These are phyloP conservation scores for Cephus runcator DNA, from an alignment of 2,888 invertebrate genomes.

Conservation along the genomic window DNA sequence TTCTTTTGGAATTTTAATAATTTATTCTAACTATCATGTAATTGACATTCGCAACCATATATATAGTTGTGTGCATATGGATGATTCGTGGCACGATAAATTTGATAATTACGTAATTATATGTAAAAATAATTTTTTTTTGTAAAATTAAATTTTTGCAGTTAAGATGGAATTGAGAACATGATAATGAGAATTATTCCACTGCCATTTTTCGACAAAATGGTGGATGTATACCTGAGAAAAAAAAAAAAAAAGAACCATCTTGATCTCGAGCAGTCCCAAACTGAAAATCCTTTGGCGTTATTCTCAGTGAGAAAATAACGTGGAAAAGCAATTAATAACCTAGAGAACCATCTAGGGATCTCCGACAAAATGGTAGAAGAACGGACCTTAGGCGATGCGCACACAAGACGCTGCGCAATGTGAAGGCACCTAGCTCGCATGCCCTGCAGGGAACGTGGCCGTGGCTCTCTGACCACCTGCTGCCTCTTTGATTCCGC, in stretches of 20 bases:
- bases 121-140: background rate
- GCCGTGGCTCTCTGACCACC: slow-evolving; percentile 54
- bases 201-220: slow-evolving; percentile 30
- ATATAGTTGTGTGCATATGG: background rate
- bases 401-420: background rate
- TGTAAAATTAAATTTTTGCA: background rate
- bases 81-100: background rate
- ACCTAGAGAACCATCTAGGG: slow-evolving; percentile 18
- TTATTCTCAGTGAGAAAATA: slow-evolving; percentile 32
- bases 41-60: background rate
- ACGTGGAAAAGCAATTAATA: slow-evolving; percentile 51
- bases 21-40: background rate
- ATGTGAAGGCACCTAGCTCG: slow-evolving; percentile 29
- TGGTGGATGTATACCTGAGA: slow-evolving; percentile 18
- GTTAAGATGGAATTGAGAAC: background rate
- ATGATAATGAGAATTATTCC: slow-evolving; percentile 28
- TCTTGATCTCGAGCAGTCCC: background rate
- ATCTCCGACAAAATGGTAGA: slow-evolving; percentile 19
- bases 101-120: background rate
- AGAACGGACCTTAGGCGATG: slow-evolving; percentile 10
- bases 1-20: background rate
- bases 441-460: slow-evolving; percentile 38
- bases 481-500: slow-evolving; percentile 65
- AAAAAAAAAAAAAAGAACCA: background rate
- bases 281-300: background rate